Evolutionary conservation across 2,888 invertebrate genomes (phyloP).

Genomic region (Ochlodes sylvanus): DNA sequence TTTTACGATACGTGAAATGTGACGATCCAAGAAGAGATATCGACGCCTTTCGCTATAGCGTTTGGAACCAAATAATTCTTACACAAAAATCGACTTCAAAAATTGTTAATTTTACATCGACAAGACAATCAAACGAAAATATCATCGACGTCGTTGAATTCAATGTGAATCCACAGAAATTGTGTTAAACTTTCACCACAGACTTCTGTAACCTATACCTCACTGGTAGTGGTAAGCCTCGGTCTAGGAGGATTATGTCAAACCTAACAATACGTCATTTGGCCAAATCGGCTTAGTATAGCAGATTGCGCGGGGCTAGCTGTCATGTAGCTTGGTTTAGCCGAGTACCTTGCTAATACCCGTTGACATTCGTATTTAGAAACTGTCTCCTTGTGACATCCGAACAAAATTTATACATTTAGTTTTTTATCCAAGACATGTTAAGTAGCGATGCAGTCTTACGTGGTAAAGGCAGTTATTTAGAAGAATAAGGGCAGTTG

Average conservation of each 20-base stretch:
- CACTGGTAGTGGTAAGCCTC: background rate
- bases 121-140: too few relatives aligned
- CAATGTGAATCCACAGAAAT: background rate
- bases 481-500: too few relatives aligned
- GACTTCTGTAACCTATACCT: background rate
- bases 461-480: too few relatives aligned
- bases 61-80: too few relatives aligned
- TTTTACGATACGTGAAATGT: background rate
- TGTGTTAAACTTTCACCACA: background rate
- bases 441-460: too few relatives aligned
- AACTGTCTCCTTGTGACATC: background rate
- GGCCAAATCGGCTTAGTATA: conserved; percentile 19
- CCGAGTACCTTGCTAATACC: background rate
- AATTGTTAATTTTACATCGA: too few relatives aligned
- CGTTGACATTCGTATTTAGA: conserved; percentile 2
- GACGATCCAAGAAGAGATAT: too few relatives aligned
- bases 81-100: too few relatives aligned
- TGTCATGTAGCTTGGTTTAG: background rate
- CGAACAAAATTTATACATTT: too few relatives aligned
- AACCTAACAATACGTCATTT: conserved; percentile 12
- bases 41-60: too few relatives aligned
- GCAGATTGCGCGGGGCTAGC: conserved; percentile 1
- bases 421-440: too few relatives aligned
- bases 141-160: too few relatives aligned
- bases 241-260: conserved; percentile 10